A percentile compares a stretch with the other conserved stretches of the same genome.
Evolutionary conservation across 2,113 vertebrate species (phyloP).

Genomic region (Cyprinodon tularosa): DNA sequence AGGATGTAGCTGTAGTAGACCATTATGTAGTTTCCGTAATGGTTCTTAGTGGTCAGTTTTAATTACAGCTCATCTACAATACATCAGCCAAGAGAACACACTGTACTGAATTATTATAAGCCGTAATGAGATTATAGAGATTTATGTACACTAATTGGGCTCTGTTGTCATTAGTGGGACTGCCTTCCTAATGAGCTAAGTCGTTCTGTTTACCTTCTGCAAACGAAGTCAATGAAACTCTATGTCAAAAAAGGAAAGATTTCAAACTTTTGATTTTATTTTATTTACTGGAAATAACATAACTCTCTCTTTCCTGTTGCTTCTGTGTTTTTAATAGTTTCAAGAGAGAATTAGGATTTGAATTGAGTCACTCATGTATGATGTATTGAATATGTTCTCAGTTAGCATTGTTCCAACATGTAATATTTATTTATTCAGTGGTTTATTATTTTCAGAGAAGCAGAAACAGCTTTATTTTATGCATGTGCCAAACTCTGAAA

Average conservation of each 20-base stretch:
- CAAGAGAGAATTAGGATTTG: not conserved
- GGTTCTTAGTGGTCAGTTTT: slow-evolving; percentile 8
- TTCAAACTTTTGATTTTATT: not conserved
- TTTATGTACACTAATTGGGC: slow-evolving; percentile 53
- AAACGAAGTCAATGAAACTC: slow-evolving; percentile 22
- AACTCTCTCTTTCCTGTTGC: not conserved
- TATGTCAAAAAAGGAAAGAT: slow-evolving; percentile 19
- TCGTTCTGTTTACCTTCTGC: slow-evolving; percentile 13
- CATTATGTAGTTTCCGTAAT: slow-evolving; percentile 18
- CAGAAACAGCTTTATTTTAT: slow-evolving; percentile 47
- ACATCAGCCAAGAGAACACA: slow-evolving; percentile 17
- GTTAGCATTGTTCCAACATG: not conserved
- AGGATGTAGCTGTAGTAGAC: slow-evolving; percentile 3
- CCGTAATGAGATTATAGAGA: slow-evolving; percentile 32
- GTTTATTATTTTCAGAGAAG: slow-evolving; percentile 21
- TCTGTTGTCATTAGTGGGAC: slow-evolving; percentile 47
- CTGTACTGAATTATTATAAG: slow-evolving; percentile 22
- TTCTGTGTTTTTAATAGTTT: not conserved
- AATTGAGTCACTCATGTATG: not conserved
- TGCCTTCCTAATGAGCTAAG: slow-evolving; percentile 8
- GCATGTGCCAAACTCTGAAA: slow-evolving; percentile 38
- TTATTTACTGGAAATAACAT: not conserved
- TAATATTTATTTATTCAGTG: not conserved
- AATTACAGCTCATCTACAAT: slow-evolving; percentile 21
- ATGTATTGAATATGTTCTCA: not conserved